Base-by-base conservation (phyloP, 2,113 vertebrate genomes). In the Odocoileus hemionus region DNA sequence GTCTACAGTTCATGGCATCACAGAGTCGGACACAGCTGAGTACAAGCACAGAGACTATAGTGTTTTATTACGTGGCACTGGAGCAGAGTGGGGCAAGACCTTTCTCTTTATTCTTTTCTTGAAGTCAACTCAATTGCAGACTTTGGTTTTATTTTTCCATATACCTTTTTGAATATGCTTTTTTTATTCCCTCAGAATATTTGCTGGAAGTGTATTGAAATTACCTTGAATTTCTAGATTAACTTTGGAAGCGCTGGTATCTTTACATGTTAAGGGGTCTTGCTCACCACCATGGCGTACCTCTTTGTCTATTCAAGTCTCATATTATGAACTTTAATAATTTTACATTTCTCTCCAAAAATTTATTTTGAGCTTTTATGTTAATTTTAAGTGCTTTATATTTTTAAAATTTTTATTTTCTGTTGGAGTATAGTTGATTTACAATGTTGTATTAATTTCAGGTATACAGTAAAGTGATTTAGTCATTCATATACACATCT, bases 221-320 rank as follows among this genome's bases (percentile, higher is more conserved):
- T 36, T 86, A 13, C 43, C 64, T 87, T 92, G 85, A 39, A 83
- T 86, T 87, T 97, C 86, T 60, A 90, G 16, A 57, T 86, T 60
- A 54, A 94, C 74, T 96, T 60, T 84, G 61, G n/a, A 12, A 96
- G 36, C 57, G 23, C 50, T 79, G 7, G 2, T 50, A 80, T 19
- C 64, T 88, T 93, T 78, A 78, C 52, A 64, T 47, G 13, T 80
- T 54, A 89, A 89, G 50, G 26, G 43, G 43, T 87, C 70, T 80
- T 78, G 13, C 43, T n/a, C 8, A 60, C n/a, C 70, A 43, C 26
- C 5, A 17, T 54, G n/a, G 28, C 16, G 11, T 67, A 4, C 55
- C 33, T 87, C 78, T 90, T 84, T 85, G 57, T 58, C 86, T 70
- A 17, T 52, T 90, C 33, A 97, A 39, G 19, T 89, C 25, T 89